Evolutionary conservation across 2,888 invertebrate species (phyloP).

Genomic region (Oscheius onirici): DNA sequence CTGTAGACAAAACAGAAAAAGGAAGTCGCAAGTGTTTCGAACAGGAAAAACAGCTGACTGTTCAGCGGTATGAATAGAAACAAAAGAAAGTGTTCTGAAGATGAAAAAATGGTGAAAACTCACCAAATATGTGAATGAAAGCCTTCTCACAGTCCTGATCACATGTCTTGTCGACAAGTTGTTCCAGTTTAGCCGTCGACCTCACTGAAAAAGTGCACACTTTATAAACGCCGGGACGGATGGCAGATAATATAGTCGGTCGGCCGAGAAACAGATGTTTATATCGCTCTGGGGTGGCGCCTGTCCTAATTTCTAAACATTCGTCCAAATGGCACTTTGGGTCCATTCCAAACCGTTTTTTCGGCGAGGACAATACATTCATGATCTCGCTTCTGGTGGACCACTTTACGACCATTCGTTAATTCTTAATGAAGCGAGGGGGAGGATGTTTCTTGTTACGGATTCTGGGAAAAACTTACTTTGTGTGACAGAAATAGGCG

Average conservation of each 20-base stretch:
- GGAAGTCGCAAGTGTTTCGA: too few species aligned
- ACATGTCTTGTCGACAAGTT: constrained; percentile 6
- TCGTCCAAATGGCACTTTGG: neutral
- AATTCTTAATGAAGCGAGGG: constrained; percentile 19
- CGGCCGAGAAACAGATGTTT: constrained; percentile 10
- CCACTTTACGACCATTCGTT: neutral
- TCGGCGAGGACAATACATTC: neutral
- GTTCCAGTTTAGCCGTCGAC: neutral
- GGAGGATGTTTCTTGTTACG: neutral
- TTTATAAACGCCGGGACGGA: neutral
- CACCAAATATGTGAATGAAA: constrained; percentile 15
- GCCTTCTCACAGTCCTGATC: constrained; percentile 28
- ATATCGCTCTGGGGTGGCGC: neutral
- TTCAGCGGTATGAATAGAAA: too few species aligned
- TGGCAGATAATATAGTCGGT: neutral
- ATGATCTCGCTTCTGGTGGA: neutral
- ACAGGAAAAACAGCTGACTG: too few species aligned
- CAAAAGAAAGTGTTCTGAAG: too few species aligned
- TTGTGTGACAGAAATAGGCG: too few species aligned
- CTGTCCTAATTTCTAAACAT: constrained; percentile 10
- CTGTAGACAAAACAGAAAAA: too few species aligned
- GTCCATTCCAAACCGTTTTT: neutral
- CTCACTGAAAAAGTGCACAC: constrained; percentile 5
- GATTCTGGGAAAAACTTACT: too few species aligned
- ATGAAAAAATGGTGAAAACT: neutral